phyloP scores from a whole-genome alignment of 2,797 vertebrate species.

The Sebastes iracundus region DNA sequence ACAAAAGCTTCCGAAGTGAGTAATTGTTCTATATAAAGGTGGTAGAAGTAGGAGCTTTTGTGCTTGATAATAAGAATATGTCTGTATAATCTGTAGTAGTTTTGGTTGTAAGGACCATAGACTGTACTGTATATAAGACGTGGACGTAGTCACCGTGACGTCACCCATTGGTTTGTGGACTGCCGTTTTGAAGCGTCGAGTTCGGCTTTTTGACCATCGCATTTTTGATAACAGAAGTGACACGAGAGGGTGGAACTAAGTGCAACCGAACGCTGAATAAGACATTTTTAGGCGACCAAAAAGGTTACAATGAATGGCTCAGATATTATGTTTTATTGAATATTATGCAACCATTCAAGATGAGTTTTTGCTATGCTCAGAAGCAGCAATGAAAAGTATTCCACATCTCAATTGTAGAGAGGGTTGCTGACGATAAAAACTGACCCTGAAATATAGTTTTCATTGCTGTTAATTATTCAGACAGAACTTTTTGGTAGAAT shows the following conservation, averaged over 20 bases:
- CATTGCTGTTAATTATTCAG: not conserved
- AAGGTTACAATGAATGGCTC: not conserved
- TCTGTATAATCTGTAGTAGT: not conserved
- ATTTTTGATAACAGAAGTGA: too few relatives aligned
- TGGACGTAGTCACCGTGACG: too few relatives aligned
- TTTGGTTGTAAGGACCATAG: not conserved
- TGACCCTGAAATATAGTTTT: not conserved
- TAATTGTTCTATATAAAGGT: not conserved
- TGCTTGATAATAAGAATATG: not conserved
- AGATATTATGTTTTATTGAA: not conserved
- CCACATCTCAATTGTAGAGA: not conserved
- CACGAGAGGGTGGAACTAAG: too few relatives aligned
- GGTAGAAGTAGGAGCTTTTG: not conserved
- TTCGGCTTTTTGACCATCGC: too few relatives aligned
- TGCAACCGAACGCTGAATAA: too few relatives aligned
- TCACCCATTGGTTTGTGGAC: too few relatives aligned
- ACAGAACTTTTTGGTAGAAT: not conserved
- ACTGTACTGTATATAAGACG: too few relatives aligned
- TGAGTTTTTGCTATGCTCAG: not conserved
- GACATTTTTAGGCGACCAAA: too few relatives aligned
- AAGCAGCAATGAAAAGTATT: constrained; percentile 1
- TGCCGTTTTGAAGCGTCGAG: too few relatives aligned
- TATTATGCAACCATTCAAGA: not conserved
- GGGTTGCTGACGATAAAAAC: not conserved
- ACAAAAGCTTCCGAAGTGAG: not conserved